Percentiles rank a stretch among this genome's conserved stretches.
phyloP scores from a whole-genome alignment of 2,888 invertebrate species.

The Sphinx pinastri region DNA sequence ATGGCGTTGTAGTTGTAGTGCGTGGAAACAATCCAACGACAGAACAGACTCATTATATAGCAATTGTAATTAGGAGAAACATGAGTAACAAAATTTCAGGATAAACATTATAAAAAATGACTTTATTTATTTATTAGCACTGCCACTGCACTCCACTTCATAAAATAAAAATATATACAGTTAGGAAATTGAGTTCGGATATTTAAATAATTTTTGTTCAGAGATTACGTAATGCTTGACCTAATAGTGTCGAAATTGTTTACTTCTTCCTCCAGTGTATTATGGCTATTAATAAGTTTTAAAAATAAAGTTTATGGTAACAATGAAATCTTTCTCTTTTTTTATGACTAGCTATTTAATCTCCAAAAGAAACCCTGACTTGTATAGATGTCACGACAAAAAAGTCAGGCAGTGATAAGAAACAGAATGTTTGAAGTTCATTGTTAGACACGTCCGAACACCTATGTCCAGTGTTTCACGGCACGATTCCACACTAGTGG shows the following conservation, averaged over 20 bases:
- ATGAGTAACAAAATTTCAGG: background rate
- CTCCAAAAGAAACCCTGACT: too few relatives aligned
- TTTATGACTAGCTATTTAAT: too few relatives aligned
- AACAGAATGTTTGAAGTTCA: conserved; percentile 9
- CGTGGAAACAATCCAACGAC: background rate
- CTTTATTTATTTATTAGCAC: too few relatives aligned
- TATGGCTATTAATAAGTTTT: background rate
- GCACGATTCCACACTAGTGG: conserved; percentile 51
- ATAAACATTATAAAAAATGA: background rate
- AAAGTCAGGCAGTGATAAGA: background rate
- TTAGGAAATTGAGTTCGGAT: background rate
- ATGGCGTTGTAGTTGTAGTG: background rate
- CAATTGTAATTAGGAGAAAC: background rate
- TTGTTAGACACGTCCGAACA: conserved; percentile 27
- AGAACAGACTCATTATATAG: background rate
- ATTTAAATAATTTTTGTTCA: background rate
- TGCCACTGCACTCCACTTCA: background rate
- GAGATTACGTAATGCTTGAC: conserved; percentile 15
- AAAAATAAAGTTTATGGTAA: background rate
- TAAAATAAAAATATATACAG: conserved; percentile 1
- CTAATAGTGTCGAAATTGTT: conserved; percentile 25
- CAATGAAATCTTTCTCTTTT: background rate
- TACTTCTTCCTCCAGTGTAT: background rate
- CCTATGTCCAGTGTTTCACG: conserved; percentile 56
- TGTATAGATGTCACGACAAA: background rate